Conservation (phyloP, 2,888 invertebrate genomes). For the Cephus runcator region DNA sequence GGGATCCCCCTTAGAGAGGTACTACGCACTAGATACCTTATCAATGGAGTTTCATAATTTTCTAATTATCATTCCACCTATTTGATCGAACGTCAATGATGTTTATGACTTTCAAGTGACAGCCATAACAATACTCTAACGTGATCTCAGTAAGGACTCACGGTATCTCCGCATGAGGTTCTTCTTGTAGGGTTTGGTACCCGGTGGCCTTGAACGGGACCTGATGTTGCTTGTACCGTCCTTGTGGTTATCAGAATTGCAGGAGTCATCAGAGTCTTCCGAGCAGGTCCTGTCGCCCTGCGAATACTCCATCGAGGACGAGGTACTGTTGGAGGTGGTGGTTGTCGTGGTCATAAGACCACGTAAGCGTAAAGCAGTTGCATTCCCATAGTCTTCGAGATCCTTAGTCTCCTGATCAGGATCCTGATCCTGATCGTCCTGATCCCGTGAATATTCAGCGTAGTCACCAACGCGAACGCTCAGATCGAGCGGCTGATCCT, state of each 20-base stretch:
- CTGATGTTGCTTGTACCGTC: slow-evolving; percentile 65
- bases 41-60: no score
- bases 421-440: slow-evolving; percentile 42
- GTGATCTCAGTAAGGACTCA: slow-evolving; percentile 71
- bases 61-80: no score
- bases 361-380: slow-evolving; percentile 61
- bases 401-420: slow-evolving; percentile 55
- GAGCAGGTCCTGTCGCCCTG: slow-evolving; percentile 73
- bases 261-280: slow-evolving; percentile 86
- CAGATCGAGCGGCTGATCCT: slow-evolving; percentile 83
- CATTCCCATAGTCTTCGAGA: slow-evolving; percentile 49
- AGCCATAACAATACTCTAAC: not conserved
- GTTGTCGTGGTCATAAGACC: slow-evolving; percentile 34
- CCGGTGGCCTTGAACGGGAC: slow-evolving; percentile 65
- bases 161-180: slow-evolving; percentile 93
- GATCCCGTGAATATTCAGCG: slow-evolving; percentile 50
- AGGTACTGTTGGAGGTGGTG: slow-evolving; percentile 27
- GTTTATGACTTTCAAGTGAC: no score
- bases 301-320: slow-evolving; percentile 56
- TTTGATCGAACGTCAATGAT: no score
- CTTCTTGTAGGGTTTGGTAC: slow-evolving; percentile 83
- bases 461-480: slow-evolving; percentile 70
- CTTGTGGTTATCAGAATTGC: slow-evolving; percentile 73
- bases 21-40: no score
- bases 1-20: no score